Evolutionary conservation across 2,888 invertebrate species (phyloP).

Genomic region (Helobdella robusta): DNA sequence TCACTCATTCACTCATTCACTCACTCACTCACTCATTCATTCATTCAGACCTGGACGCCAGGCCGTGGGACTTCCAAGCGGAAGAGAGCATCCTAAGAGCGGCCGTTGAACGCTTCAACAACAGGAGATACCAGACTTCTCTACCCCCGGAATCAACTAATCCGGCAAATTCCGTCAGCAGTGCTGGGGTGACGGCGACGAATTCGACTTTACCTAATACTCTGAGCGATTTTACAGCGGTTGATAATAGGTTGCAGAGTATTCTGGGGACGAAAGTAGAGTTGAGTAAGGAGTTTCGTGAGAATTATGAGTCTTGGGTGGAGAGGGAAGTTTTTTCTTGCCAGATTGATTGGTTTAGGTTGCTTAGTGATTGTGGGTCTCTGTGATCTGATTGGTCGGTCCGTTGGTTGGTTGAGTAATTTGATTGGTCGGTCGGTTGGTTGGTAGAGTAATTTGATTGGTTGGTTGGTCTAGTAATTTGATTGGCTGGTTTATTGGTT

Average conservation of each 20-base stretch:
- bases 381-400: not conserved
- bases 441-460: not conserved
- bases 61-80: slow-evolving; percentile 91
- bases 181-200: slow-evolving; percentile 66
- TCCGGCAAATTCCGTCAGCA: slow-evolving; percentile 54
- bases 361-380: slow-evolving; percentile 36
- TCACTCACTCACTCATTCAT: no score
- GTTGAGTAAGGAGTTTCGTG: slow-evolving; percentile 67
- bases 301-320: slow-evolving; percentile 78
- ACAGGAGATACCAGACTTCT: slow-evolving; percentile 65
- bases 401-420: not conserved
- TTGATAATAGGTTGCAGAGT: slow-evolving; percentile 72
- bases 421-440: not conserved
- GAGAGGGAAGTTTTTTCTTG: slow-evolving; percentile 89
- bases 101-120: slow-evolving; percentile 90
- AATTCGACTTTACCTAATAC: slow-evolving; percentile 40
- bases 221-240: slow-evolving; percentile 57
- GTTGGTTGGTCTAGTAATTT: not conserved
- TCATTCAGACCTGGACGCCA: slow-evolving; percentile 72
- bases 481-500: no score
- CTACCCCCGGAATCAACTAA: not conserved
- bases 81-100: slow-evolving; percentile 89
- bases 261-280: slow-evolving; percentile 69
- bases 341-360: slow-evolving; percentile 56
- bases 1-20: no score